Percentiles rank a stretch among this genome's conserved stretches.
Conservation (phyloP, 2,888 invertebrate genomes). For the Dicranocentrus wangi region DNA sequence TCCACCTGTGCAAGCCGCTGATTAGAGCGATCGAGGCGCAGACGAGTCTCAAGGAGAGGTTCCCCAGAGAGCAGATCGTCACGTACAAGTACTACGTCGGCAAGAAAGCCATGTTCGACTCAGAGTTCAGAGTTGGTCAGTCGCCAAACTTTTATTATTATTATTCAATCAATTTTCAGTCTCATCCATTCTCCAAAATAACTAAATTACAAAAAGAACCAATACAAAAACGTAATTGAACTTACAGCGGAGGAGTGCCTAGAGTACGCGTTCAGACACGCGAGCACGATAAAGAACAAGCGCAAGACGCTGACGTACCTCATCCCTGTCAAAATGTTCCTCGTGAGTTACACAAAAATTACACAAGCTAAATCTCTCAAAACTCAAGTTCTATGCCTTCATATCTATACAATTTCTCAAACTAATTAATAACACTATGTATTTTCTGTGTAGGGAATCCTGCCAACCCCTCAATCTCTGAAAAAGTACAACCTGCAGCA, state of each 20-base stretch:
- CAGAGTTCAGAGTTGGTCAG: slow-evolving; percentile 87
- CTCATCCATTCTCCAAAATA: no score
- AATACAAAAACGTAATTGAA: slow-evolving; percentile 15
- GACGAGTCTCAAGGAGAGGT: slow-evolving; percentile 89
- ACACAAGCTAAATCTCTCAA: background rate
- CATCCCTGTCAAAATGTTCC: slow-evolving; percentile 96
- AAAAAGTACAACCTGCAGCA: slow-evolving; percentile 92
- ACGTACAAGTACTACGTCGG: slow-evolving; percentile 98
- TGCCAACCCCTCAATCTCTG: slow-evolving; percentile 88
- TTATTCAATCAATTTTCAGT: slow-evolving; percentile 20
- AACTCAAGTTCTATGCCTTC: no score
- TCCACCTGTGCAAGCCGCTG: slow-evolving; percentile 92
- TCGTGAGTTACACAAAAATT: slow-evolving; percentile 76
- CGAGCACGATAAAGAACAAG: slow-evolving; percentile 88
- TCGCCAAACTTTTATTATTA: slow-evolving; percentile 16
- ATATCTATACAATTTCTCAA: background rate
- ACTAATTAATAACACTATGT: background rate
- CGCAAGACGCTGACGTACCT: slow-evolving; percentile 93
- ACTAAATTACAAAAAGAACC: no score
- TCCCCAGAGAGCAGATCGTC: slow-evolving; percentile 92
- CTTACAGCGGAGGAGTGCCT: slow-evolving; percentile 88
- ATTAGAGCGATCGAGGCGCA: slow-evolving; percentile 94
- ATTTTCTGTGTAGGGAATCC: slow-evolving; percentile 82
- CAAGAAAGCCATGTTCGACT: slow-evolving; percentile 98
- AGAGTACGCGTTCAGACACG: slow-evolving; percentile 93